Conservation (phyloP, 30 jellyfish, hydroid and myxozoan genomes). For the Hydra vulgaris region DNA sequence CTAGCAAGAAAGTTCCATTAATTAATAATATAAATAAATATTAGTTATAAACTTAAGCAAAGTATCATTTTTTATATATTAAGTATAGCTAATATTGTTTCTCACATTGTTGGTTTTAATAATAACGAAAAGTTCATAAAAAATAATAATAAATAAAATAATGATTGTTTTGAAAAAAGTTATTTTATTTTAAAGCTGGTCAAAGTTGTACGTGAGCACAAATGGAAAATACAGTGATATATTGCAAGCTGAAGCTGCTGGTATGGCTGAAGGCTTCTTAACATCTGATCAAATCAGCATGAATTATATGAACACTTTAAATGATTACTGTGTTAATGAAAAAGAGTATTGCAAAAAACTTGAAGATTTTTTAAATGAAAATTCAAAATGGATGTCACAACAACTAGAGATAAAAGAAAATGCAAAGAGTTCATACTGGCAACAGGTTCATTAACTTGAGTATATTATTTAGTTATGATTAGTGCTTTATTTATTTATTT, state of each 20-base stretch:
- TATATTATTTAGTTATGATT: no score
- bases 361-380: constrained; percentile 28
- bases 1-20: no score
- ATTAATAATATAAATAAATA: no score
- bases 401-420: constrained; percentile 19
- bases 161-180: no score
- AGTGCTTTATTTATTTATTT: no score
- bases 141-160: no score
- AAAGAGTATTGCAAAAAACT: constrained; percentile 53
- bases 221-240: constrained; percentile 50
- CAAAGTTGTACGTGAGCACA: constrained; percentile 42
- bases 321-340: constrained; percentile 50
- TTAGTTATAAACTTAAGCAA: no score
- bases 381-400: constrained; percentile 38
- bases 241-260: constrained; percentile 93
- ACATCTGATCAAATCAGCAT: constrained; percentile 59
- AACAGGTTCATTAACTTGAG: no score
- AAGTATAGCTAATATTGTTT: no score
- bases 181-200: constrained; percentile 85
- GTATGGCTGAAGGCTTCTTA: constrained; percentile 86
- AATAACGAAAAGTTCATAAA: no score
- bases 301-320: constrained; percentile 41
- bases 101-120: no score
- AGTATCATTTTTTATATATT: no score
- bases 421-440: constrained; percentile 41